phyloP scores from a whole-genome alignment of 2,888 invertebrate genomes.

The Sinohyriopsis cumingii region DNA sequence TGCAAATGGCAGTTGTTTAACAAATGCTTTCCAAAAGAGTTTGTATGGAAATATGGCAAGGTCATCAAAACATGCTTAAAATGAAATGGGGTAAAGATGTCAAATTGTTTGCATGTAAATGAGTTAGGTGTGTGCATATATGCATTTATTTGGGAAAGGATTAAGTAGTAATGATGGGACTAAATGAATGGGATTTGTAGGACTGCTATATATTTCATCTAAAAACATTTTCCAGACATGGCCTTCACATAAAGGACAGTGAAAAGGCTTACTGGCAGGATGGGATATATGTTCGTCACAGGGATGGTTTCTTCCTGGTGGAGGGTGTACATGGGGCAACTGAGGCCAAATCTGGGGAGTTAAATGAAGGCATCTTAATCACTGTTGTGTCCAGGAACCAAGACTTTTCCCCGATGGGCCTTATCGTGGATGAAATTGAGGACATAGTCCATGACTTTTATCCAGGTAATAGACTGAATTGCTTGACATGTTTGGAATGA shows the following conservation, averaged over 20 bases:
- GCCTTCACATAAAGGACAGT: conserved; percentile 39
- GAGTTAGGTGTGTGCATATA: too few species aligned
- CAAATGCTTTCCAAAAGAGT: too few species aligned
- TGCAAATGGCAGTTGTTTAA: too few species aligned
- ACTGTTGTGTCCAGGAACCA: conserved; percentile 42
- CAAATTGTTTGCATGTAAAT: too few species aligned
- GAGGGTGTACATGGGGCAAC: conserved; percentile 15
- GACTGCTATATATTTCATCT: neutral
- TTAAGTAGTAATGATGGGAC: too few species aligned
- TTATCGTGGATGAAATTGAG: conserved; percentile 64
- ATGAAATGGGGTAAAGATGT: too few species aligned
- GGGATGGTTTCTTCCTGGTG: conserved; percentile 48
- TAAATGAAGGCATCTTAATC: conserved; percentile 41
- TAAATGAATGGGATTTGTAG: neutral
- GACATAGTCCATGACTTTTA: conserved; percentile 62
- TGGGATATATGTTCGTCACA: conserved; percentile 56
- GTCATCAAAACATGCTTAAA: too few species aligned
- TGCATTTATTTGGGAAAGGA: too few species aligned
- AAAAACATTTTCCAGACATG: conserved; percentile 22
- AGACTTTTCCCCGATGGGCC: conserved; percentile 58
- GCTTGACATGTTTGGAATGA: neutral
- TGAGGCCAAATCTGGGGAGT: conserved; percentile 8
- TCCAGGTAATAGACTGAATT: conserved; percentile 51
- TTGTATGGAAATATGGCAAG: too few species aligned
- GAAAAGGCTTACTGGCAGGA: conserved; percentile 62